Conservation (phyloP, 30 jellyfish, hydroid and myxozoan species). For the Catostylus mosaicus region DNA sequence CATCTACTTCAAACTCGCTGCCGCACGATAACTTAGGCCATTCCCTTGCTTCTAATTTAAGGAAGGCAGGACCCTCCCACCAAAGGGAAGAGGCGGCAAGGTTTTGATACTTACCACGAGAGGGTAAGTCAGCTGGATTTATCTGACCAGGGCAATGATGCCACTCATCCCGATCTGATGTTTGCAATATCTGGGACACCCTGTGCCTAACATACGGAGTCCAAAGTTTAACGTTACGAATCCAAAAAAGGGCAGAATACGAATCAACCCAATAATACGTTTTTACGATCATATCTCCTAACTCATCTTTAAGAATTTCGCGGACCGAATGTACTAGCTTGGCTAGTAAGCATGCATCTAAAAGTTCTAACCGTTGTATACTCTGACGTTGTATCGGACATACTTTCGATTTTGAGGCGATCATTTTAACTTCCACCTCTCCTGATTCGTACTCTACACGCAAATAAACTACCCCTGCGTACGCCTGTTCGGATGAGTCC, state of each 20-base stretch:
- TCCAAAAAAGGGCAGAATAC: constrained; percentile 70
- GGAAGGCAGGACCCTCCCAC: too few relatives aligned
- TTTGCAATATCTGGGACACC: constrained; percentile 30
- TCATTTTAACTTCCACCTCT: constrained; percentile 37
- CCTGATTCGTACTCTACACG: constrained; percentile 56
- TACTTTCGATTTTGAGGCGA: constrained; percentile 76
- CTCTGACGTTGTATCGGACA: constrained; percentile 61
- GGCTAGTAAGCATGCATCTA: constrained; percentile 69
- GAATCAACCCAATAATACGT: constrained; percentile 78
- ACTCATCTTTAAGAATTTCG: constrained; percentile 29
- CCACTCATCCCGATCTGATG: constrained; percentile 50
- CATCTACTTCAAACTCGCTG: too few relatives aligned
- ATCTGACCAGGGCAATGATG: too few relatives aligned
- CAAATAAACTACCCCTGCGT: constrained; percentile 75
- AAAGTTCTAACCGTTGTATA: constrained; percentile 75
- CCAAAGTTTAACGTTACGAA: constrained; percentile 60
- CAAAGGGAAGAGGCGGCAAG: too few relatives aligned
- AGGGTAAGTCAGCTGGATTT: too few relatives aligned
- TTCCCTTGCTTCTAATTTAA: too few relatives aligned
- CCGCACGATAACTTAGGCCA: too few relatives aligned
- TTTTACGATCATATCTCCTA: constrained; percentile 18
- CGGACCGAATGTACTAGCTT: constrained; percentile 31
- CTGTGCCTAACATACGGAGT: constrained; percentile 55
- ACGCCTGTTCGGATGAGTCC: constrained; percentile 62
- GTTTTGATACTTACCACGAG: too few relatives aligned